A percentile compares a stretch with the other conserved stretches of the same genome.
These are phyloP conservation scores for Hozukius guyotensis DNA, from an alignment of 2,797 vertebrate species.

Conservation along the genomic window DNA sequence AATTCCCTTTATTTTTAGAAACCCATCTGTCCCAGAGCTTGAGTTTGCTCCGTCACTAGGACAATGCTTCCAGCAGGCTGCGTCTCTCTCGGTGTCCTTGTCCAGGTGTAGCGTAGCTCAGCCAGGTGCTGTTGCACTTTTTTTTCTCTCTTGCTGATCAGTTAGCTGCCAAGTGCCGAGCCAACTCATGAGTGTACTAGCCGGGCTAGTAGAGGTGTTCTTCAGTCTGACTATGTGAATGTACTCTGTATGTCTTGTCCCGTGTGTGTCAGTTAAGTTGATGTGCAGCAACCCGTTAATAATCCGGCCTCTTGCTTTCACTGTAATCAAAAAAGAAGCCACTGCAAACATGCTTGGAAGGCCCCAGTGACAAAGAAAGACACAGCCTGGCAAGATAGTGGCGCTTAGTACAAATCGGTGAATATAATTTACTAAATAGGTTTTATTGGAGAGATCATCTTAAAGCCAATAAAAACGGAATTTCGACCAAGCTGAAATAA, in stretches of 20 bases:
- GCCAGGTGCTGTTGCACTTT: conserved; percentile 38
- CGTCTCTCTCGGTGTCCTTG: conserved; percentile 55
- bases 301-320: conserved; percentile 9
- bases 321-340: conserved; percentile 12
- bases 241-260: not conserved
- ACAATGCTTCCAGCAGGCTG: conserved; percentile 40
- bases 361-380: not conserved
- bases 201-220: conserved; percentile 2
- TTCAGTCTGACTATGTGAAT: conserved; percentile 8
- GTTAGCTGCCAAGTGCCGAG: conserved; percentile 44
- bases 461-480: not conserved
- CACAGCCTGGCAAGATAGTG: not conserved
- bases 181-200: conserved; percentile 29
- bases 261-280: conserved; percentile 16
- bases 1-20: conserved; percentile 71
- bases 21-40: conserved; percentile 65
- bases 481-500: not conserved
- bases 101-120: conserved; percentile 42
- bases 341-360: not conserved
- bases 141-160: conserved; percentile 27
- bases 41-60: conserved; percentile 45
- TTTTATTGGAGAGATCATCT: conserved; percentile 14
- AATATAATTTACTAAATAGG: not conserved
- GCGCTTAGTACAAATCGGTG: not conserved
- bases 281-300: conserved; percentile 18